Percentiles rank a stretch among this genome's conserved stretches.
Evolutionary conservation across 2,797 vertebrate genomes (phyloP).

Genomic region (Paedocypris micromegethes): DNA sequence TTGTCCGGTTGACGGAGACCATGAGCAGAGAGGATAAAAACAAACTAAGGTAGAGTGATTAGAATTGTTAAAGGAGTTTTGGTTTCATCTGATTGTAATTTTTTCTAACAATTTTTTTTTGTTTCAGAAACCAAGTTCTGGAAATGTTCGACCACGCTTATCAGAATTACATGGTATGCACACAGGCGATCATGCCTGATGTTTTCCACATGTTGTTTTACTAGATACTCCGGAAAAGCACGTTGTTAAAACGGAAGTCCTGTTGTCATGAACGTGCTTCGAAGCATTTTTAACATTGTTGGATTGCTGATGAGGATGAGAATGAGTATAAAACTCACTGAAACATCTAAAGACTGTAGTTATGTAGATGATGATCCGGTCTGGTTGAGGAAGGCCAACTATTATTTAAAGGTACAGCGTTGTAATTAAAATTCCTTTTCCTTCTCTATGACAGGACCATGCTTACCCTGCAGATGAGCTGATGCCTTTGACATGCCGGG

Average conservation of each 20-base stretch:
- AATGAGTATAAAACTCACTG: too few species aligned
- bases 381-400: background rate
- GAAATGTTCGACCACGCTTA: conserved; percentile 99
- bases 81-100: background rate
- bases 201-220: background rate
- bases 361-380: background rate
- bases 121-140: conserved; percentile 88
- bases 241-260: background rate
- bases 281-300: too few species aligned
- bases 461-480: conserved; percentile 97
- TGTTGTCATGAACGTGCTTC: too few species aligned
- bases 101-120: conserved; percentile 10
- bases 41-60: conserved; percentile 62
- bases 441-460: conserved; percentile 75
- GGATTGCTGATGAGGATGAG: too few species aligned
- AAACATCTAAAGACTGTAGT: too few species aligned
- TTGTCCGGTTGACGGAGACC: conserved; percentile 52
- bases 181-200: background rate
- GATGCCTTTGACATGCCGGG: conserved; percentile 96
- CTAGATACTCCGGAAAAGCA: background rate
- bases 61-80: background rate
- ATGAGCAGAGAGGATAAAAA: conserved; percentile 69
- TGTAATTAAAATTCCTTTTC: conserved; percentile 18
- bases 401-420: conserved; percentile 6
- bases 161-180: conserved; percentile 96